Base-by-base conservation (phyloP, 2,888 invertebrate species). In the Drosophila paracracens region DNA sequence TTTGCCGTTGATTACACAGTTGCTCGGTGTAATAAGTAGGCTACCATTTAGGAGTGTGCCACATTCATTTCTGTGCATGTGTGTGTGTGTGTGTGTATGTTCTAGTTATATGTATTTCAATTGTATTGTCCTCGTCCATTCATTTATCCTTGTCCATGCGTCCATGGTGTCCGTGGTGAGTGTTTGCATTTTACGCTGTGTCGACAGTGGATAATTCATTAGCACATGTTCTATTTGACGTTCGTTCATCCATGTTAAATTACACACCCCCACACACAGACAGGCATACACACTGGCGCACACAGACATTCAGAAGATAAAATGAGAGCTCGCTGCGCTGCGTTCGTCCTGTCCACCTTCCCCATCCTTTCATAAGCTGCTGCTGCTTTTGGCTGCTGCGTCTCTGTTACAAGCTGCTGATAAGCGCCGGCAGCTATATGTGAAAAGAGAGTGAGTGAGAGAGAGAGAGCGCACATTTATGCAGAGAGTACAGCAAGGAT, bases 141-240 rank as follows among this genome's bases (percentile, higher is more conserved):
- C 69, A 69, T 68, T 64, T 69, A 70, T 64, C 52, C 52, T 68
- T 69, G 57, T 67, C 38, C 70, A 56, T 59, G 21, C 48, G 65
- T 75, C 66, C 52, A 18, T 27, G 18, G 54, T 75, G 83, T 86
- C 70, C 68, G 82, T 78, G 71, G 70, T 75, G 75, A 85, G 78
- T 87, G 84, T 84, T 84, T 83, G 88, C 87, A 87, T 81, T 88
- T 87, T 75, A 82, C 81, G 83, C 79, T 81, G 38, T 82, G 82
- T 82, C 84, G 85, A 85, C 85, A 79, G 88, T 88, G 85, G 83
- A 83, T 83, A 85, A 85, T 83, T 83, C 83, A 83, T 83, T 85
- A 88, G 85, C 85, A 85, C 85, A 85, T 85, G 85, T 85, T 85
- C 85, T 85, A 88, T 85, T 85, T 85, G 85, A 88, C 85, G 85